Evolutionary conservation across 2,113 vertebrate species (phyloP), one percentile per base, ranked within the genome.

Genomic region (Actenoides lindsayi): DNA sequence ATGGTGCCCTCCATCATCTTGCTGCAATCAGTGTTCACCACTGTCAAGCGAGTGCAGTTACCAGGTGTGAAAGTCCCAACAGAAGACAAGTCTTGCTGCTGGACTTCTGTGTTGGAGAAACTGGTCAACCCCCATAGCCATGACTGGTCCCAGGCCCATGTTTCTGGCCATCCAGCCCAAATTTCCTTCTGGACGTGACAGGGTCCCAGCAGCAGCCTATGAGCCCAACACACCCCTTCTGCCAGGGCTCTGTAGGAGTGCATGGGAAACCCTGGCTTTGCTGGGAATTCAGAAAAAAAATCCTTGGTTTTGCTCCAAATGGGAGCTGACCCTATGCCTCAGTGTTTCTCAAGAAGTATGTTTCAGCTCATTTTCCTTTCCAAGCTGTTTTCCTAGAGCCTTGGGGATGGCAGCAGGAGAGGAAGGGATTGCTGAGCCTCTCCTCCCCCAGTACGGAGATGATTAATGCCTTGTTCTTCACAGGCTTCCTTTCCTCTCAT

Each of bases 211-310:
- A 19, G 14, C 23, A 54, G 4, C 17, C n/a, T 24, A 4, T 0
- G 2, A 50, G 15, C 18, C 9, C 1, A 6, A 9, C 0, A 5
- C 4, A 21, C 9, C 10, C 1, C 0, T 64, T 69, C 44, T 59
- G 30, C n/a, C 17, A 10, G 67, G 30, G 27, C 48, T 63, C 25
- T 1, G 1, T 1, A 0, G 27, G 19, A 71, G 51, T 1, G 1
- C 35, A 37, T 2, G 3, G 89, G 46, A 92, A 92, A 56, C 6
- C 35, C 27, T n/a, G 56, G 13, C 39, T 83, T 75, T 67, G 46
- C 25, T 87, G 71, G 86, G 86, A 92, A 92, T 56, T 46, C 35
- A 41, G 8, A 33, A 3, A 31, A 83, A 74, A 84, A 44, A 50
- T 18, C 24, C 7, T 70, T 75, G 82, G 51, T 83, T 75, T 56